Evolutionary conservation across 2,797 vertebrate species (phyloP), one percentile per base, ranked within the genome.

Genomic region (Sebastes nivosus): DNA sequence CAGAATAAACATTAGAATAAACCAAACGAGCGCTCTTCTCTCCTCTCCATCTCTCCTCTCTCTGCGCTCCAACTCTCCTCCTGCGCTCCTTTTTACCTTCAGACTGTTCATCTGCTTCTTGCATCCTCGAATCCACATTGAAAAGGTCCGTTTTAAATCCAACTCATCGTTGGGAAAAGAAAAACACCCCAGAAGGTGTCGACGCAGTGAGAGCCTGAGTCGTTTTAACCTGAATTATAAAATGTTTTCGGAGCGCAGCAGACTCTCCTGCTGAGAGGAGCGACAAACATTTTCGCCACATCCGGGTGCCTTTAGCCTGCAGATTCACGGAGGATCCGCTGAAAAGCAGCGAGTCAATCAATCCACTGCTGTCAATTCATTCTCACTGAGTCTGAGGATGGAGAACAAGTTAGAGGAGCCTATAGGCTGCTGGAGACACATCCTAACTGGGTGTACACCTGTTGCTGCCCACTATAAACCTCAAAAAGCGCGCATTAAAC

Each of bases 221-320:
- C 32, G 76, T 59, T 78, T 80, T 77, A 80, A 75, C 71, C 81
- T 63, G 82, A 88, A 90, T 77, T 76, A 72, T 75, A 46, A 91
- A 77, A 84, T 63, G 66, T 87, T 85, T 85, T 61, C 84, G 81
- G 64, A 84, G 81, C 85, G 87, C 80, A 80, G 87, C 80, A 80
- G 68, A 94, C 79, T 88, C 86, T 38, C 36, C 36, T 38, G 36
- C 13, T 79, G 88, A 85, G 92, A 95, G 94, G 92, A 95, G 89
- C 94, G 92, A 94, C 93, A 89, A 95, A 95, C 95, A 95, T 93
- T 84, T 87, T 94, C 94, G 92, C 95, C 96, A 97, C 97, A 98
- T 98, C 97, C 96, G 97, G 97, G 97, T 96, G 95, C 93, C 93
- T 95, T 2, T 38, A 38, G 95, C 90, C 92, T 87, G 89, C 86